Evolutionary conservation across 53 echinoderm and acorn worm genomes (phyloP), one percentile per base, ranked within the genome.

Genomic region (Paelopatides confundens): DNA sequence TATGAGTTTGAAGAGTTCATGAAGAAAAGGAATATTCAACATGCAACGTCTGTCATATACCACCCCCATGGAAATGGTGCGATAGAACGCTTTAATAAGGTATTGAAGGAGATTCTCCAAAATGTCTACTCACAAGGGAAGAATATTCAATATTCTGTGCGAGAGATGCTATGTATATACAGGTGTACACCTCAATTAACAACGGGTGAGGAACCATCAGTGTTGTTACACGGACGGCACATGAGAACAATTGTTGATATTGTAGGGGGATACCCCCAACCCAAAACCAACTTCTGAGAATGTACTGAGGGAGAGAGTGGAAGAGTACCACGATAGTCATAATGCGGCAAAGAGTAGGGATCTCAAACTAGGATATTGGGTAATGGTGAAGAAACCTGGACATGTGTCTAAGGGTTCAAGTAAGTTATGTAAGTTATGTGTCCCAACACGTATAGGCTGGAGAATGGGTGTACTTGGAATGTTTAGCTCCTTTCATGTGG

Each of bases 261-360:
- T 58, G 58, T 58, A 58, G n/a, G 58, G 6, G 6, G 58, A 17
- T 81, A 63, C 65, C 82, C 35, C 67, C 82, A 33, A 50, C 76
- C 14, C 71, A 82, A 51, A 87, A 83, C 12, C 76, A 40, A 24
- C 78, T 37, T 71, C 91, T 87, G 50, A 50, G 50, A 12, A 83
- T 70, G 31, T 58, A 58, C 58, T 58, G 58, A 58, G 58, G 58
- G 58, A 58, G 58, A 58, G 21, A 58, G 21, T 58, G 58, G 2
- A 58, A 58, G 58, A 17, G 21, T 58, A 58, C n/a, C 21, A 58
- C 21, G 58, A 58, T 58, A 0, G n/a, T 5, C 15, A 21, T 23
- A 67, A 67, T 9, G 67, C 67, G 4, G 31, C 18, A 33, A 31
- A 67, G 67, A 31, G 4, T 28, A 67, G 67, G 17, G 67, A 31